phyloP scores from a whole-genome alignment of 2,888 invertebrate species.

The Lagria hirta region DNA sequence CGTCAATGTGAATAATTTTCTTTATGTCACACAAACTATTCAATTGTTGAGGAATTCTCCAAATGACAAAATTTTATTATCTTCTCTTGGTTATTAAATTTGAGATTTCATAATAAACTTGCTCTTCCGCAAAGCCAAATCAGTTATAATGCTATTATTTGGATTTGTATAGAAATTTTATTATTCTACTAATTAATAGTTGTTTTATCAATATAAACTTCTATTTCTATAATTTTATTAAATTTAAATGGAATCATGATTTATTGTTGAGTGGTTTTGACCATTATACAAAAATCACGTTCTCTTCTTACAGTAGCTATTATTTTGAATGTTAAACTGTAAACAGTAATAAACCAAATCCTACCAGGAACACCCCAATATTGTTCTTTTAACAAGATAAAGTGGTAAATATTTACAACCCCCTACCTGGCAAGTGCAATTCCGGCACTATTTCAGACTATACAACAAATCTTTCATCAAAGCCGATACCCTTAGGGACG shows the following conservation, averaged over 20 bases:
- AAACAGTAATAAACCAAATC: neutral
- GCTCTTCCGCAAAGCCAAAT: conserved; percentile 11
- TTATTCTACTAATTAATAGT: too few relatives aligned
- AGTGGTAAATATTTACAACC: conserved; percentile 23
- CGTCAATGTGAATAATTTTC: conserved; percentile 18
- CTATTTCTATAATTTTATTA: too few relatives aligned
- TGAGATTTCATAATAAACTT: conserved; percentile 16
- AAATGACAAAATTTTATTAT: conserved; percentile 21
- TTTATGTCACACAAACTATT: conserved; percentile 21
- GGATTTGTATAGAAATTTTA: too few relatives aligned
- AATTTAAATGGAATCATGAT: too few relatives aligned
- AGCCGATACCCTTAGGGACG: conserved; percentile 16
- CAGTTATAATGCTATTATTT: too few relatives aligned
- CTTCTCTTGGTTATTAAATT: conserved; percentile 18
- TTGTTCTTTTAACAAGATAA: conserved; percentile 6
- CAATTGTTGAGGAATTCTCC: conserved; percentile 18
- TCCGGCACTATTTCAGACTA: too few relatives aligned
- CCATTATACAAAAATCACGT: too few relatives aligned
- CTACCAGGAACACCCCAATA: neutral
- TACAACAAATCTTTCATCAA: conserved; percentile 8
- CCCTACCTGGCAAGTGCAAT: conserved; percentile 13
- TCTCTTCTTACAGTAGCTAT: too few relatives aligned
- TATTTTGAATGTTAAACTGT: too few relatives aligned
- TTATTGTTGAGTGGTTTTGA: too few relatives aligned
- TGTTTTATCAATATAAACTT: too few relatives aligned